Evolutionary conservation across 2,888 invertebrate species (phyloP).

Genomic region (Cylloceria caligata): DNA sequence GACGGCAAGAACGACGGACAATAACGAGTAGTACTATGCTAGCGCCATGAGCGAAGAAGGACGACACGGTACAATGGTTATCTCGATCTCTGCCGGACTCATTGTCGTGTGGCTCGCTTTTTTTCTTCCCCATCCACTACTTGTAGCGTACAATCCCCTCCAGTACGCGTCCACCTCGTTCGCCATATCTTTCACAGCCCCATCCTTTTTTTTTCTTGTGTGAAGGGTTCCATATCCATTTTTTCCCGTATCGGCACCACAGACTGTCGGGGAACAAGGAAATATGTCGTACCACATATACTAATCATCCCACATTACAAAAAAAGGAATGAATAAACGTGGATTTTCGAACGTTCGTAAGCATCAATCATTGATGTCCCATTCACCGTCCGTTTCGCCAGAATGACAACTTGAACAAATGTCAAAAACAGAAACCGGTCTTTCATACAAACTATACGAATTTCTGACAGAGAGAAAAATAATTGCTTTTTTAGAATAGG

Average conservation of each 20-base stretch:
- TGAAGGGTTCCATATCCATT: conserved; percentile 18
- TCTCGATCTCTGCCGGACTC: conserved; percentile 72
- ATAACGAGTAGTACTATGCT: conserved; percentile 58
- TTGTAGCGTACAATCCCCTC: conserved; percentile 13
- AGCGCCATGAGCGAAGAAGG: conserved; percentile 32
- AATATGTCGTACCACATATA: conserved; percentile 13
- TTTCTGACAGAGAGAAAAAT: conserved; percentile 37
- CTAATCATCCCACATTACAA: conserved; percentile 46
- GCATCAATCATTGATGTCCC: conserved; percentile 15
- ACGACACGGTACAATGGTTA: conserved; percentile 74
- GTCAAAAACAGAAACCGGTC: neutral
- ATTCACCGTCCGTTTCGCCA: neutral
- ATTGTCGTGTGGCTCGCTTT: conserved; percentile 73
- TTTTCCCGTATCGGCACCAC: conserved; percentile 14
- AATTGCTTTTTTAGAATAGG: conserved; percentile 14
- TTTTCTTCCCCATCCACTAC: conserved; percentile 51
- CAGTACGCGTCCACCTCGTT: conserved; percentile 32
- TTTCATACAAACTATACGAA: neutral
- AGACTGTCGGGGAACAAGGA: conserved; percentile 30
- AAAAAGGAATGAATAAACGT: conserved; percentile 18
- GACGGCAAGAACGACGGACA: conserved; percentile 70
- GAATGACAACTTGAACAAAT: neutral
- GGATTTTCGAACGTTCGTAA: conserved; percentile 19
- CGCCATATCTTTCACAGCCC: conserved; percentile 53
- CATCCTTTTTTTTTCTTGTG: conserved; percentile 43